Evolutionary conservation across 2,797 vertebrate species (phyloP).

Genomic region (Bucorvus abyssinicus): DNA sequence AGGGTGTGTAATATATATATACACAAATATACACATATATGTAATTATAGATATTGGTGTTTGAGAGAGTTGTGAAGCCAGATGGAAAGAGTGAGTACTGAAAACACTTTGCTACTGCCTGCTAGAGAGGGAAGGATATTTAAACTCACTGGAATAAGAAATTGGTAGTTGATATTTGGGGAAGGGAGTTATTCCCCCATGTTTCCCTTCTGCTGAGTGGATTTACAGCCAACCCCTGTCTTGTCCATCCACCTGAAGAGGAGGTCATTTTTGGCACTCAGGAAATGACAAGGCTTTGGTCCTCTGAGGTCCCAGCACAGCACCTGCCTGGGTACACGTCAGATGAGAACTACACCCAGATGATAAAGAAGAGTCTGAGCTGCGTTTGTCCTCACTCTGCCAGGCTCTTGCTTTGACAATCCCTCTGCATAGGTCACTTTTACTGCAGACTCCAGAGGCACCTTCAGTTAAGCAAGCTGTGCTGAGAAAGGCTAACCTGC

Average conservation of each 20-base stretch:
- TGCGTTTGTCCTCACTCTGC: neutral
- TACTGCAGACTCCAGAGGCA: neutral
- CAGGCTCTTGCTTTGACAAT: neutral
- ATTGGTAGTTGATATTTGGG: neutral
- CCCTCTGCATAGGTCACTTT: neutral
- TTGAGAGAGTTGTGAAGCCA: neutral
- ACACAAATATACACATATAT: constrained; percentile 14
- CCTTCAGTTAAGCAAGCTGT: too few relatives aligned
- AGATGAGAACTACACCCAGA: too few relatives aligned
- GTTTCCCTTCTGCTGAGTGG: neutral
- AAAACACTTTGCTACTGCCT: neutral
- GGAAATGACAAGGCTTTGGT: neutral
- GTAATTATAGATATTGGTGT: constrained; percentile 31
- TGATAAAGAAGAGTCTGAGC: neutral
- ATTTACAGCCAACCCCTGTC: neutral
- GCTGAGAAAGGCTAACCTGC: neutral
- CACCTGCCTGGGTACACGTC: too few relatives aligned
- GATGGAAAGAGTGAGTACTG: neutral
- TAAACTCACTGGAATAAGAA: neutral
- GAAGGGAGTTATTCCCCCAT: neutral
- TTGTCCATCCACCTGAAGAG: neutral
- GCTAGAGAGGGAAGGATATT: neutral
- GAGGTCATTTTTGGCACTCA: fast-evolving
- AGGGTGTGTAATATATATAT: neutral
- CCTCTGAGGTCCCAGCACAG: neutral